Base-by-base conservation (phyloP, 2,113 vertebrate species). In the Brachionichthys hirsutus region DNA sequence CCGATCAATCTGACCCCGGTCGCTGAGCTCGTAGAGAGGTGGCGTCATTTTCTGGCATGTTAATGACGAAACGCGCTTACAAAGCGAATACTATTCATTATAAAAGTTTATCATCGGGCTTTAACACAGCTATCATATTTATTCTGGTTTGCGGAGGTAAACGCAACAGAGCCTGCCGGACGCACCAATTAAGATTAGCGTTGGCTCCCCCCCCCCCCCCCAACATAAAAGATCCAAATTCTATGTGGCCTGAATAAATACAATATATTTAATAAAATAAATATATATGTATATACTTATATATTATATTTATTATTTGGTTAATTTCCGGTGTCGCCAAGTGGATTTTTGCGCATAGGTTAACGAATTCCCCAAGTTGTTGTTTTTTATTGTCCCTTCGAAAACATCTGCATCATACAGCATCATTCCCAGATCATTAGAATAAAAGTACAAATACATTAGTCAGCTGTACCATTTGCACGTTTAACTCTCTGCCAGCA, bases 1-100 rank as follows among this genome's bases (percentile, higher is more conserved):
- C 76, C 75, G 68, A 83, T 65, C 69, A 89, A 85, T 81, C 68
- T 67, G 70, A 82, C 56, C 73, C 72, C 71, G 75, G 75, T 64
- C 69, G 64, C 67, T 73, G 71, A 74, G 81, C 72, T 62, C 70
- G 34, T 66, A 6, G 52, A 64, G 47, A 47, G 58, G 38, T 45
- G 16, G 53, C 24, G 75, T 82, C 24, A 80, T 86, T 85, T 83
- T 81, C 75, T 85, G 70, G 24, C 11, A 66, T 45, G 45, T 79
- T 78, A 80, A 81, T 81, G 73, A 69, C 65, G 50, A 63, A 40
- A 60, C 47, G 42, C 3, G 41, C 47, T 34, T 52, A 69, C 52
- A 44, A 67, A 65, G 48, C 22, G 46, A 67, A 40, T 12, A 16
- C 17, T 68, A 9, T 34, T 44, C 3, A 7, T 13, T 16, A 22